Conservation (phyloP, 2,797 vertebrate species). For the Chelon labrosus region DNA sequence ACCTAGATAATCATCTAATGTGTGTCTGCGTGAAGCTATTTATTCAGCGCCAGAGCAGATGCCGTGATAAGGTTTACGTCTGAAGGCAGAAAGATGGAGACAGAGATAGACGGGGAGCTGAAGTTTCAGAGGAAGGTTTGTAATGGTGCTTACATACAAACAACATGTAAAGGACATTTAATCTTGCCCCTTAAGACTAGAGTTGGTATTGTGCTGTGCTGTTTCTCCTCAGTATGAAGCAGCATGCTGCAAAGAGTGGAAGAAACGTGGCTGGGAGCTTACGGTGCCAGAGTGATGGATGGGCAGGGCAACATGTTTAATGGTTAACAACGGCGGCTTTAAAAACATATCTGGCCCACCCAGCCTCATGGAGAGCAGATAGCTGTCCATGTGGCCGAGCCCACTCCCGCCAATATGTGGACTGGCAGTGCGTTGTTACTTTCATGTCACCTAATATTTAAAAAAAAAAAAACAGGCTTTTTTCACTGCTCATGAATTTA, state of each 20-base stretch:
- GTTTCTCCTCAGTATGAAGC: conserved; percentile 6
- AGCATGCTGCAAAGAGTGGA: conserved; percentile 9
- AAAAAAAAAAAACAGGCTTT: background rate
- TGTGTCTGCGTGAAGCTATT: conserved; percentile 51
- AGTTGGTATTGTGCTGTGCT: conserved; percentile 1
- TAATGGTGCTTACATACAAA: conserved; percentile 23
- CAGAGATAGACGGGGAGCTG: conserved; percentile 40
- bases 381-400: conserved; percentile 34
- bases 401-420: conserved; percentile 62
- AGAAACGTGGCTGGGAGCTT: background rate
- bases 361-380: conserved; percentile 11
- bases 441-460: too few species aligned
- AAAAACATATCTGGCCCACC: conserved; percentile 50
- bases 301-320: conserved; percentile 41
- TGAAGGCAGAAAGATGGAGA: conserved; percentile 57
- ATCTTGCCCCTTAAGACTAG: conserved; percentile 18
- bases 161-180: conserved; percentile 14
- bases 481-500: background rate
- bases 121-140: conserved; percentile 45
- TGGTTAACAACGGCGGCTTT: conserved; percentile 48
- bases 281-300: conserved; percentile 37
- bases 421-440: background rate
- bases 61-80: conserved; percentile 47
- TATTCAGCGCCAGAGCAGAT: conserved; percentile 64
- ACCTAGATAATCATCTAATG: conserved; percentile 61